These are phyloP conservation scores for Eucera pruinosa DNA, from an alignment of 2,888 invertebrate genomes.

Conservation along the genomic window DNA sequence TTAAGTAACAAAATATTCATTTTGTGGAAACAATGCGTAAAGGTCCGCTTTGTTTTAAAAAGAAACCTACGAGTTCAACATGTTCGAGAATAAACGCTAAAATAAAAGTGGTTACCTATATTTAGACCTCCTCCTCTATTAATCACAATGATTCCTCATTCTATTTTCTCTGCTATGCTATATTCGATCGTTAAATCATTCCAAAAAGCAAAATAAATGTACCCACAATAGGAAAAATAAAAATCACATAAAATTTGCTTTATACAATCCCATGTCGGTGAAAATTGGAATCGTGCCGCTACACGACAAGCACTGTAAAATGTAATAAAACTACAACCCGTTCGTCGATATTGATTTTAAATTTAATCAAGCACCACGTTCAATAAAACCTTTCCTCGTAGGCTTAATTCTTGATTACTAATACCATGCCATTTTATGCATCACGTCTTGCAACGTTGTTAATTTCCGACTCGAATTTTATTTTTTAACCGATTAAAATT, in stretches of 20 bases:
- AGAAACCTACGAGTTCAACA: no score
- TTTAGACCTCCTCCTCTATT: no score
- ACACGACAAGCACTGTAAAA: constrained; percentile 5
- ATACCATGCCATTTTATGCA: background rate
- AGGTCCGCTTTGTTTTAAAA: no score
- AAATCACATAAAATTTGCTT: background rate
- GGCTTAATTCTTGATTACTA: constrained; percentile 3
- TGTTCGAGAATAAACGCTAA: no score
- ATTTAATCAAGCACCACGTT: background rate
- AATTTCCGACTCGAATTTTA: constrained; percentile 2
- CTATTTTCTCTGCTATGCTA: no score
- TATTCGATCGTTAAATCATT: no score
- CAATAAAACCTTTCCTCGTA: background rate
- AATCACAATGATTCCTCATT: no score
- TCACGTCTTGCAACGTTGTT: constrained; percentile 1
- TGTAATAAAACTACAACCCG: constrained; percentile 15
- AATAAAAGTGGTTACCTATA: no score
- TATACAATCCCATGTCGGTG: background rate
- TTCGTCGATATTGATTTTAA: constrained; percentile 16
- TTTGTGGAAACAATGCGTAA: no score
- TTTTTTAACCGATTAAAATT: background rate
- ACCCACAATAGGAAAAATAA: background rate
- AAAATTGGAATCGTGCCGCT: constrained; percentile 7
- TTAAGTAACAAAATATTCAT: no score
- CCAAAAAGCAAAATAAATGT: background rate